Base-by-base conservation (phyloP, 2,113 vertebrate genomes). In the Eurypyga helias region DNA sequence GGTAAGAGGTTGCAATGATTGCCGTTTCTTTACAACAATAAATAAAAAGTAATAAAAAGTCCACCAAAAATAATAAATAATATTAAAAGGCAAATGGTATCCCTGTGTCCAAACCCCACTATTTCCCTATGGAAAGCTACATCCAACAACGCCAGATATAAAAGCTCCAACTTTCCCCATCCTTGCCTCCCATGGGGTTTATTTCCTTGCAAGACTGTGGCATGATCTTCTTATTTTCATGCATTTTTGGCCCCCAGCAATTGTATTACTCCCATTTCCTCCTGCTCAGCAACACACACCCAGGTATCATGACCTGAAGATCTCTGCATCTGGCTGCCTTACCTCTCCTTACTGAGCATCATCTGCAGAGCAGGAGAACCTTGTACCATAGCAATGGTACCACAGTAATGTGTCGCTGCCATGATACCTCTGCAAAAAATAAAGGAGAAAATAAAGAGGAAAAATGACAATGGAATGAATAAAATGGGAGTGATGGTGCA, bases 241-340 rank as follows among this genome's bases (percentile, higher is more conserved):
- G 8, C 4, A 24, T 46, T 76, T 95, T 46, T 13, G 25, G 4
- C 19, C 25, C 16, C 17, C 23, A 25, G 26, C 6, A 19, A 5
- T 48, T 67, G 71, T 48, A 34, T 58, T 25, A 4, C 5, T 23
- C 21, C 31, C n/a, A 0, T 79, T 75, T 67, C 51, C 62, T 72
- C 0, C 0, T 18, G 20, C 36, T 67, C 41, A 87, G 23, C 36
- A 57, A 6, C 25, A 14, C 10, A 26, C 3, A 7, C 3, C 7
- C 31, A 23, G n/a, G 52, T 24, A 34, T 17, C 3, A 4, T 4
- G 24, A 60, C 36, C 54, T 26, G 55, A 38, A 61, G 9, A 5
- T 78, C 57, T 49, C 52, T 5, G 4, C 28, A 11, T 54, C 36
- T 7, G 1, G 6, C 4, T 20, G 6, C 31, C 16, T 33, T 34